Base-by-base conservation (phyloP, 1,140 invertebrate species). In the Cotesia vestalis region DNA sequence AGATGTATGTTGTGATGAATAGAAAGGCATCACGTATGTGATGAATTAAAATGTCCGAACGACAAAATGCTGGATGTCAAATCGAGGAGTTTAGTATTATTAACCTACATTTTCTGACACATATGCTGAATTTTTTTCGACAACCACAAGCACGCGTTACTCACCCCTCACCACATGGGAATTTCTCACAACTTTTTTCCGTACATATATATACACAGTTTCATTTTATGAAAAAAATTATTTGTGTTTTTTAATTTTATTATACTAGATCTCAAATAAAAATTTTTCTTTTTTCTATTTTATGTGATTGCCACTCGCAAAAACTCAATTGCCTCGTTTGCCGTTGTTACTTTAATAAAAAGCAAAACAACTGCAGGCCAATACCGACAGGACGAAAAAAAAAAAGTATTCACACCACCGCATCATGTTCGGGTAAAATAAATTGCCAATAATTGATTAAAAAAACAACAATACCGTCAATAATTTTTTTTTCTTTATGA, bases 161-260 rank as follows among this genome's bases (percentile, higher is more conserved):
- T 46, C 40, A 46, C 5, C 40, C 40, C 5, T 46, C 60, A 66
- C 53, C 51, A 63, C 57, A 55, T 35, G 57, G 68, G 52, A 46
- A 52, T 61, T 57, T n/a, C 71, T 66, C 69, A 17, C 20, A 69
- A 38, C 72, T 52, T 66, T 59, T 71, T 76, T 17, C 17, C 17
- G 17, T 77, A 27, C 27, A 27, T 75, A 63, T 52, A 63, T 69
- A 68, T 72, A 71, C 59, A 78, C 69, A 51, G 36, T 66, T 63
- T 73, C 53, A 38, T 71, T 59, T 59, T 27, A 52, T 36, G 34
- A 35, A 62, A 62, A 35, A 62, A 27, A 6, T 20, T 11, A 17
- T 17, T 53, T 20, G 14, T 67, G n/a, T 35, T 34, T 57, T n/a
- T 34, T 9, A 59, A 36, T 36, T n/a, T 69, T 40, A 17, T 66